Evolutionary conservation across 2,888 invertebrate species (phyloP).

Genomic region (Adineta ricciae): DNA sequence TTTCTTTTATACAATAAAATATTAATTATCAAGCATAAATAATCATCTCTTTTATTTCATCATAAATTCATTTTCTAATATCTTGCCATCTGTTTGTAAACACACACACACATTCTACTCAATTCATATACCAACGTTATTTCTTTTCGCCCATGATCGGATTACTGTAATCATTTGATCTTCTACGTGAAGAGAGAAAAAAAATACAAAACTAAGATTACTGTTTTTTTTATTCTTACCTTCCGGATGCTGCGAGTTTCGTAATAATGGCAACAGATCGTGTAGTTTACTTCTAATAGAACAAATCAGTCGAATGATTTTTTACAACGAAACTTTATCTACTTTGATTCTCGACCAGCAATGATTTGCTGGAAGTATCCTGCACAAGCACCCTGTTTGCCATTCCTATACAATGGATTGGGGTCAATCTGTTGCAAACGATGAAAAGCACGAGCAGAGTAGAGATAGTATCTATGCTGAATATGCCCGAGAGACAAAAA

Average conservation of each 20-base stretch:
- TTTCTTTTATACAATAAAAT: no score
- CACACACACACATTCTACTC: no score
- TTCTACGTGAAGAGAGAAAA: background rate
- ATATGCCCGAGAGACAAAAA: no score
- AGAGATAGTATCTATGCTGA: slow-evolving; percentile 54
- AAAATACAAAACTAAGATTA: no score
- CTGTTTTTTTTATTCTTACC: background rate
- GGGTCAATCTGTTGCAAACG: slow-evolving; percentile 85
- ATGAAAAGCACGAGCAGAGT: slow-evolving; percentile 90
- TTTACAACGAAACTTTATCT: no score
- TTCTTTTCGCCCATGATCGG: background rate
- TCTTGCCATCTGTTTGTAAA: no score
- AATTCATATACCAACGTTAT: background rate
- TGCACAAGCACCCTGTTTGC: slow-evolving; percentile 83
- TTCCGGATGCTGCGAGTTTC: background rate
- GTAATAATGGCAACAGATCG: background rate
- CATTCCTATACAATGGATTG: slow-evolving; percentile 94
- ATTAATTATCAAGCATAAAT: no score
- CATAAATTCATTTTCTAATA: no score
- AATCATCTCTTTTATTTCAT: no score
- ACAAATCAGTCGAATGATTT: no score
- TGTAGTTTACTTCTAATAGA: background rate
- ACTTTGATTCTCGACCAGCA: slow-evolving; percentile 22
- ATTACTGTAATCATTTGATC: background rate
- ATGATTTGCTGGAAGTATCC: slow-evolving; percentile 66